These are phyloP conservation scores for Xestia ashworthii DNA, from an alignment of 2,888 invertebrate genomes.

Conservation along the genomic window DNA sequence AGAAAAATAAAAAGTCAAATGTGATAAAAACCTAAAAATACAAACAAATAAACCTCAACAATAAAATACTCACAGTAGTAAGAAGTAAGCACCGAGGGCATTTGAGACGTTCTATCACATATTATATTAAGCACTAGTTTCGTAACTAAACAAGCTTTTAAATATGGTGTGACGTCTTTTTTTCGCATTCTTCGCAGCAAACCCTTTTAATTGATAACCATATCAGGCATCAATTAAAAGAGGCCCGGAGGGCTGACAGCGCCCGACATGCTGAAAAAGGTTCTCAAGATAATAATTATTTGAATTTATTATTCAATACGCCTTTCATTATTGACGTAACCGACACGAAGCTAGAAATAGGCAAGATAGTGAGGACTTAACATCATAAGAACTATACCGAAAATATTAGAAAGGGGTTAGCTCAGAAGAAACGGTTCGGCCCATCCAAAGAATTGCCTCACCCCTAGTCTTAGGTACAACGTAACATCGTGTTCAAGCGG, in stretches of 20 bases:
- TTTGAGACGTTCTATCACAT: too few relatives aligned
- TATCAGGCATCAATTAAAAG: too few relatives aligned
- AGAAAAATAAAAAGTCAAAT: not conserved
- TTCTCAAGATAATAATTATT: not conserved
- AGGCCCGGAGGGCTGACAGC: too few relatives aligned
- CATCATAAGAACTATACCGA: not conserved
- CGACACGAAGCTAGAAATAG: not conserved
- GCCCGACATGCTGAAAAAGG: not conserved
- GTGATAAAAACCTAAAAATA: not conserved
- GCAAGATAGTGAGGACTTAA: not conserved
- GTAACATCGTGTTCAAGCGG: not conserved
- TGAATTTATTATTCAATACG: not conserved
- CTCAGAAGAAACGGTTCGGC: not conserved
- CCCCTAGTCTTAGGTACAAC: not conserved
- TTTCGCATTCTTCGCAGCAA: too few relatives aligned
- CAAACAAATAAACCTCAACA: too few relatives aligned
- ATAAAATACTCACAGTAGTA: too few relatives aligned
- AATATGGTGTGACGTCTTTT: too few relatives aligned
- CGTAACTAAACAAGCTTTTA: too few relatives aligned
- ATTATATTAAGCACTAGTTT: too few relatives aligned
- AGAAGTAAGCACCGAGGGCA: too few relatives aligned
- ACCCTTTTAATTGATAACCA: too few relatives aligned
- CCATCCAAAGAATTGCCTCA: not conserved
- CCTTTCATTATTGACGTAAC: not conserved
- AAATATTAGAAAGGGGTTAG: not conserved